These are phyloP conservation scores for Agrotis ipsilon DNA, from an alignment of 2,888 invertebrate genomes.

Conservation along the genomic window DNA sequence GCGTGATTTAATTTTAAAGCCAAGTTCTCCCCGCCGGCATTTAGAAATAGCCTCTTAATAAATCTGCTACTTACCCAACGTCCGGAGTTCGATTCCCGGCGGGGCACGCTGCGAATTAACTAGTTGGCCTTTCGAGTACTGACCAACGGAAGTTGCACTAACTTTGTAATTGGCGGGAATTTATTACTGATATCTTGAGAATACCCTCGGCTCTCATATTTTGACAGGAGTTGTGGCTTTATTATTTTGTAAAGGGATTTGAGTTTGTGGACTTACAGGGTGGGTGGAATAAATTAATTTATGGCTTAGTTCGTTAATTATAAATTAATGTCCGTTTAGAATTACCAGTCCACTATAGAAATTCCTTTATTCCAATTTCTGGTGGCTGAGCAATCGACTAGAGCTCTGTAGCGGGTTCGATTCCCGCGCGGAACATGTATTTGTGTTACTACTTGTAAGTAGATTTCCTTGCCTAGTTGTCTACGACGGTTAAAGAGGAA, in stretches of 20 bases:
- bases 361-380: too few relatives aligned
- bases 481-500: too few relatives aligned
- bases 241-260: constrained; percentile 51
- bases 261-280: constrained; percentile 22
- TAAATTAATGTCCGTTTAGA: constrained; percentile 8
- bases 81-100: constrained; percentile 87
- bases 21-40: constrained; percentile 74
- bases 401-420: too few relatives aligned
- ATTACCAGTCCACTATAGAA: neutral
- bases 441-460: too few relatives aligned
- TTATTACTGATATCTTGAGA: constrained; percentile 75
- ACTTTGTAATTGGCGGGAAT: constrained; percentile 79
- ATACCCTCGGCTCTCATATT: constrained; percentile 61
- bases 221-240: constrained; percentile 52
- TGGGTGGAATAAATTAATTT: constrained; percentile 34
- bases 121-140: constrained; percentile 81
- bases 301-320: constrained; percentile 16
- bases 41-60: constrained; percentile 87
- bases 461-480: too few relatives aligned
- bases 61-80: constrained; percentile 85
- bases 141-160: constrained; percentile 79
- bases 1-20: constrained; percentile 88
- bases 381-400: too few relatives aligned
- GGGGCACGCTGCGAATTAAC: constrained; percentile 83
- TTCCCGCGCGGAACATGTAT: too few relatives aligned